phyloP scores from a whole-genome alignment of 2,888 invertebrate species.

The Erynnis tages region DNA sequence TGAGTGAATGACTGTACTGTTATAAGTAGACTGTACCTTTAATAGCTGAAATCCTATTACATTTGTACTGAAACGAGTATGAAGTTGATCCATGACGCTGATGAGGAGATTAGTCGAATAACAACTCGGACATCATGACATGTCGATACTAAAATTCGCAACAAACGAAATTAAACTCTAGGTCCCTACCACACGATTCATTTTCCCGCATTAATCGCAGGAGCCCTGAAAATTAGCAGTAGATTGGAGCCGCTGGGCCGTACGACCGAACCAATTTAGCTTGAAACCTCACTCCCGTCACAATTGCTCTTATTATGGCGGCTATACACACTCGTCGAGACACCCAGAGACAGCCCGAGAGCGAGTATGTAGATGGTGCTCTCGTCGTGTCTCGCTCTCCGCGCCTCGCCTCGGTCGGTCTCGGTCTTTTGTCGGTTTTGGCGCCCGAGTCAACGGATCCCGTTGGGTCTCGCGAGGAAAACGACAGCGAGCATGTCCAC shows the following conservation, averaged over 20 bases:
- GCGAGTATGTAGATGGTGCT: too few species aligned
- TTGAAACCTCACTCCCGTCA: conserved; percentile 32
- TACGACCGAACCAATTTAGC: conserved; percentile 35
- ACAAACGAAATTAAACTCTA: neutral
- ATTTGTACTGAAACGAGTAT: neutral
- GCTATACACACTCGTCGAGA: too few species aligned
- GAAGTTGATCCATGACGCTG: conserved; percentile 2
- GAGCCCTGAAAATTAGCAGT: conserved; percentile 20
- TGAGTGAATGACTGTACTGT: too few species aligned
- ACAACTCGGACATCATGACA: conserved; percentile 2
- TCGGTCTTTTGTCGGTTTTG: too few species aligned
- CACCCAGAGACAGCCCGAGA: too few species aligned
- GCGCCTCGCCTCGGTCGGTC: too few species aligned
- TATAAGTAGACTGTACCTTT: neutral
- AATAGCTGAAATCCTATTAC: neutral
- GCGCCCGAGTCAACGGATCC: too few species aligned
- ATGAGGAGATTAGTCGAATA: conserved; percentile 12
- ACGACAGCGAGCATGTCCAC: too few species aligned
- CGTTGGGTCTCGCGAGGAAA: too few species aligned
- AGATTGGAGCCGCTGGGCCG: conserved; percentile 27
- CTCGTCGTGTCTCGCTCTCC: too few species aligned
- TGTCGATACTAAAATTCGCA: neutral
- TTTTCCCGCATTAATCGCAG: neutral
- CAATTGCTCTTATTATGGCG: conserved; percentile 22
- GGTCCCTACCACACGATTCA: neutral